These are phyloP conservation scores for Danaus melanippus DNA, from an alignment of 1,140 invertebrate genomes.

Conservation along the genomic window DNA sequence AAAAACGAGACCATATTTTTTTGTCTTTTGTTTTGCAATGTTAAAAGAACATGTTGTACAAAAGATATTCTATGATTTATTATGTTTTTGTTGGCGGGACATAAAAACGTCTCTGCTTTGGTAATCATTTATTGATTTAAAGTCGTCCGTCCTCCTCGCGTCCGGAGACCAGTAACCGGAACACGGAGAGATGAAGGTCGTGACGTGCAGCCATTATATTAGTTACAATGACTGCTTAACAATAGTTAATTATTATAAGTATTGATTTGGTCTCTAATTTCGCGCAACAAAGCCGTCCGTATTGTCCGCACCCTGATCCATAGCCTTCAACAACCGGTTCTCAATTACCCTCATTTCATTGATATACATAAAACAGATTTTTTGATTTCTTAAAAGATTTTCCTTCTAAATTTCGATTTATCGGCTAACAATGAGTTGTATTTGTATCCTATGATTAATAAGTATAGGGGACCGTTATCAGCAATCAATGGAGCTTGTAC, in stretches of 20 bases:
- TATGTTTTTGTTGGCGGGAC: slow-evolving; percentile 38
- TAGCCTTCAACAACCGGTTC: slow-evolving; percentile 36
- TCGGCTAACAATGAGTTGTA: slow-evolving; percentile 21
- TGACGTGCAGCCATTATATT: slow-evolving; percentile 61
- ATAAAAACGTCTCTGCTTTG: slow-evolving; percentile 42
- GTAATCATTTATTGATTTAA: slow-evolving; percentile 40
- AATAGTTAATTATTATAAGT: slow-evolving; percentile 55
- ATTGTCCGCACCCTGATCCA: slow-evolving; percentile 47
- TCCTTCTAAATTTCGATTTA: slow-evolving; percentile 27
- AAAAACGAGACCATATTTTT: slow-evolving; percentile 58
- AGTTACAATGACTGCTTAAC: slow-evolving; percentile 54
- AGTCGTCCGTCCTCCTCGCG: slow-evolving; percentile 37
- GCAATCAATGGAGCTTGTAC: slow-evolving; percentile 35
- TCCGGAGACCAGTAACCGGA: slow-evolving; percentile 41
- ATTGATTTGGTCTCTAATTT: slow-evolving; percentile 48
- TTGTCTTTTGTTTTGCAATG: slow-evolving; percentile 49
- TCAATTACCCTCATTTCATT: slow-evolving; percentile 41
- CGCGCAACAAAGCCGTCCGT: slow-evolving; percentile 36
- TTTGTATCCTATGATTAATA: slow-evolving; percentile 22
- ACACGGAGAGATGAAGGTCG: slow-evolving; percentile 45
- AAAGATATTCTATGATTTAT: slow-evolving; percentile 67
- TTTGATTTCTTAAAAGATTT: slow-evolving; percentile 30
- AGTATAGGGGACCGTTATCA: slow-evolving; percentile 48
- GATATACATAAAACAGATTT: slow-evolving; percentile 19
- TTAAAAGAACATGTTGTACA: slow-evolving; percentile 56